Conservation (phyloP, 2,888 invertebrate genomes). For the Eilema caniola region DNA sequence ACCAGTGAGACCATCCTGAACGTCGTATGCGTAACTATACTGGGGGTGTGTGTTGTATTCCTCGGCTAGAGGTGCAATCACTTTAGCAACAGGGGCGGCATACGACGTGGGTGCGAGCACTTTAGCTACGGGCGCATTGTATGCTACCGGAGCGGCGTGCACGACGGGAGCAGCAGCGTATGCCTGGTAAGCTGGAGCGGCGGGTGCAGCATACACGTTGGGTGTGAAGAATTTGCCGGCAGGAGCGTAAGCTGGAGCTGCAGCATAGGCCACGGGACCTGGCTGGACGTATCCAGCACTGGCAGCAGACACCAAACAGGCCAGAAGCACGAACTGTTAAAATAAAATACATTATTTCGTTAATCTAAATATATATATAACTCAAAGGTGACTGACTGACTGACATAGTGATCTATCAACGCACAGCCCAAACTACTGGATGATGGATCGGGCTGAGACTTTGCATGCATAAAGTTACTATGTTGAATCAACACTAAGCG, state of each 20-base stretch:
- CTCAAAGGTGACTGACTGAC: no score
- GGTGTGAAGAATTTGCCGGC: constrained; percentile 51
- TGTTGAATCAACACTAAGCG: no score
- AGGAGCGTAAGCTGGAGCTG: constrained; percentile 43
- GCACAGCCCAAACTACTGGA: no score
- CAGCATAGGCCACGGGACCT: constrained; percentile 60
- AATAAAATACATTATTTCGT: constrained; percentile 34
- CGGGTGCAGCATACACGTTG: constrained; percentile 55
- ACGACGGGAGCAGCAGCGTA: constrained; percentile 53
- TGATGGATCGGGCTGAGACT: no score
- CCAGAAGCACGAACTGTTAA: constrained; percentile 74
- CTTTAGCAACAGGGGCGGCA: constrained; percentile 54
- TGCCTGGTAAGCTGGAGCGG: constrained; percentile 16
- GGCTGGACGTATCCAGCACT: constrained; percentile 73
- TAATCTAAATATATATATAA: no score
- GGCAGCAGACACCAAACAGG: constrained; percentile 74
- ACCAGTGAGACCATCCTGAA: constrained; percentile 81
- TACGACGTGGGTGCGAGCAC: constrained; percentile 55
- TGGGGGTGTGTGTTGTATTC: constrained; percentile 73
- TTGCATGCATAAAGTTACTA: no score
- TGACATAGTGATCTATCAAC: no score
- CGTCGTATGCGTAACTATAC: constrained; percentile 84
- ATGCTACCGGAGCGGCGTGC: constrained; percentile 60
- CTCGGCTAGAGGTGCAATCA: constrained; percentile 57
- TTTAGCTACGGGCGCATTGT: constrained; percentile 63